Evolutionary conservation across 2,797 vertebrate genomes (phyloP).

Genomic region (Epinephelus coioides): DNA sequence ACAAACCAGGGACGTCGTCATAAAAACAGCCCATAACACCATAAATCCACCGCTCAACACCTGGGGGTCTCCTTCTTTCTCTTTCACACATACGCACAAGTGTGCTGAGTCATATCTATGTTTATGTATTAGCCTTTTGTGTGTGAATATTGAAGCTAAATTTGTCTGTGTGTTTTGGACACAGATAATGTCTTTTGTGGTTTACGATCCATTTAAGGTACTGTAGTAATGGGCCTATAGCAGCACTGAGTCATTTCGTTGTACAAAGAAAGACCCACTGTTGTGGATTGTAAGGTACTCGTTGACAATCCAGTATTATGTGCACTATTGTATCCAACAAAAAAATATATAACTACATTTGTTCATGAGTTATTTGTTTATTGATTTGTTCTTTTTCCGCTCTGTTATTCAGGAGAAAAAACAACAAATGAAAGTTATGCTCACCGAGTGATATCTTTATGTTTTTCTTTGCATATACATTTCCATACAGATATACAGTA

Average conservation of each 20-base stretch:
- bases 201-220: slow-evolving; percentile 64
- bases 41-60: slow-evolving; percentile 70
- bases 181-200: slow-evolving; percentile 60
- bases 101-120: slow-evolving; percentile 61
- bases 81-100: slow-evolving; percentile 25
- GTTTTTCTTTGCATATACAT: slow-evolving; percentile 76
- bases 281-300: slow-evolving; percentile 49
- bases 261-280: slow-evolving; percentile 56
- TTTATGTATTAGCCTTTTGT: slow-evolving; percentile 68
- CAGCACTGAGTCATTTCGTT: slow-evolving; percentile 64
- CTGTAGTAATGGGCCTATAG: slow-evolving; percentile 68
- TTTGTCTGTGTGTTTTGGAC: slow-evolving; percentile 63
- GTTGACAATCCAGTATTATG: slow-evolving; percentile 45
- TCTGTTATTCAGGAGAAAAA: slow-evolving; percentile 6
- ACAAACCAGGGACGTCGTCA: slow-evolving; percentile 39
- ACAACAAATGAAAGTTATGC: slow-evolving; percentile 21
- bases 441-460: slow-evolving; percentile 63
- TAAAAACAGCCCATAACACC: slow-evolving; percentile 69
- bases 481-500: slow-evolving; percentile 65
- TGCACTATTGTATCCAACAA: slow-evolving; percentile 67
- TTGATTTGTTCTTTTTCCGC: slow-evolving; percentile 12
- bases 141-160: slow-evolving; percentile 54
- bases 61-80: slow-evolving; percentile 40
- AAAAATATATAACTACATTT: slow-evolving; percentile 56
- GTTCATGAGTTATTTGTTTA: slow-evolving; percentile 29